Conservation (phyloP, 2,797 vertebrate species). For the Pseudochirops corinnae region DNA sequence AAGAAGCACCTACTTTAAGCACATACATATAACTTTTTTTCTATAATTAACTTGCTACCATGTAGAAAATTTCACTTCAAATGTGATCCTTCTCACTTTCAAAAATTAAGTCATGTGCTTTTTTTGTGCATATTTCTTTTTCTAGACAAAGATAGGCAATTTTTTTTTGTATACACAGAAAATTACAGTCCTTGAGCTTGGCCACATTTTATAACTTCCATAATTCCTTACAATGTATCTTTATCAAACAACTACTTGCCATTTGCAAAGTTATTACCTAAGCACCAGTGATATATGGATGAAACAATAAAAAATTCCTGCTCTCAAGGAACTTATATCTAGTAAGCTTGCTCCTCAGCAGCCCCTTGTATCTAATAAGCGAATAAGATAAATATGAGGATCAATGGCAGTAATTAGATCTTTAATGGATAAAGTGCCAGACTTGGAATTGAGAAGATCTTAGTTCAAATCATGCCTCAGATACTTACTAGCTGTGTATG, state of each 20-base stretch:
- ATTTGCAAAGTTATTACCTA: neutral
- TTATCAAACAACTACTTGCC: neutral
- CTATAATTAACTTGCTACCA: neutral
- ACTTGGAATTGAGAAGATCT: neutral
- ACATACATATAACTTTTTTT: neutral
- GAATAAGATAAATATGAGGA: neutral
- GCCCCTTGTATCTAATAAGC: neutral
- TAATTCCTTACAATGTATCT: neutral
- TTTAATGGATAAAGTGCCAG: neutral
- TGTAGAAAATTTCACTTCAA: neutral
- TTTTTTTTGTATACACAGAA: neutral
- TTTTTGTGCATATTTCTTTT: neutral
- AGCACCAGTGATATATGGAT: neutral
- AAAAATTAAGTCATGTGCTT: constrained; percentile 31
- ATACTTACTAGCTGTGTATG: neutral
- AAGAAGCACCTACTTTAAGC: neutral
- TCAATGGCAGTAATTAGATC: neutral
- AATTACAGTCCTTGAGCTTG: neutral
- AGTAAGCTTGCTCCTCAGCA: neutral
- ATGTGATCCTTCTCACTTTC: constrained; percentile 13
- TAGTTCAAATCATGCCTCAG: neutral
- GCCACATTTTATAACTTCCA: neutral
- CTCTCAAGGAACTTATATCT: neutral
- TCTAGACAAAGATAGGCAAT: neutral
- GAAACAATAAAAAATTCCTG: neutral